Percentiles rank a stretch among this genome's conserved stretches.
Evolutionary conservation across 2,888 invertebrate genomes (phyloP).

Genomic region (Drosophila bunnanda): DNA sequence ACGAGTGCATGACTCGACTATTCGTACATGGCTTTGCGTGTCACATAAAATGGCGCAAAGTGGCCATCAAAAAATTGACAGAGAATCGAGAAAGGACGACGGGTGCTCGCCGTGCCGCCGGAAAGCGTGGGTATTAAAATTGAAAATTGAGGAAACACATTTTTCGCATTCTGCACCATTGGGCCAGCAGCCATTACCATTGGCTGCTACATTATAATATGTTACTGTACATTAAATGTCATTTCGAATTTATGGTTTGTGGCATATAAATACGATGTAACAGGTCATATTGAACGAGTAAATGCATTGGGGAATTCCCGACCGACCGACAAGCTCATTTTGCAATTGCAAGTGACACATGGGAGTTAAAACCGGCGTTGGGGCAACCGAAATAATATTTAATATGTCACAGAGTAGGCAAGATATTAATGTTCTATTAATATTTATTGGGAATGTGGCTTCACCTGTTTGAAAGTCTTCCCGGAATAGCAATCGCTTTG

Average conservation of each 20-base stretch:
- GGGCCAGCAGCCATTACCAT: constrained; percentile 7
- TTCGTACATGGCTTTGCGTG: constrained; percentile 48
- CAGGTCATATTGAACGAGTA: constrained; percentile 6
- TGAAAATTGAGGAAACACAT: constrained; percentile 59
- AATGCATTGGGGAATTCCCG: constrained; percentile 1
- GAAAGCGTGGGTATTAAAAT: constrained; percentile 40
- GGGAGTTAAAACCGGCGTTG: neutral
- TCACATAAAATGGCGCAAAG: constrained; percentile 60
- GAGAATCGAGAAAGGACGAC: constrained; percentile 31
- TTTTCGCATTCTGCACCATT: constrained; percentile 64
- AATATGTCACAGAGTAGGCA: neutral
- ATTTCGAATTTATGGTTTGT: constrained; percentile 54
- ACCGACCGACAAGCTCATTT: constrained; percentile 5
- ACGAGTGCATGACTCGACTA: constrained; percentile 40
- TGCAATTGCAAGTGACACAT: neutral
- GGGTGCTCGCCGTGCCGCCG: neutral
- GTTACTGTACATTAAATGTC: constrained; percentile 61
- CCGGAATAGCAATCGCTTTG: neutral
- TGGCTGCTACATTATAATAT: constrained; percentile 38
- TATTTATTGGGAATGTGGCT: constrained; percentile 1
- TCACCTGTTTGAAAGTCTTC: neutral
- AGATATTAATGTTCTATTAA: constrained; percentile 2
- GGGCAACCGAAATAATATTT: constrained; percentile 2
- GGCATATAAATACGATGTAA: constrained; percentile 20
- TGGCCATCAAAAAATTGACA: constrained; percentile 70